Evolutionary conservation across 2,797 vertebrate genomes (phyloP).

Genomic region (Poecilia velifera): DNA sequence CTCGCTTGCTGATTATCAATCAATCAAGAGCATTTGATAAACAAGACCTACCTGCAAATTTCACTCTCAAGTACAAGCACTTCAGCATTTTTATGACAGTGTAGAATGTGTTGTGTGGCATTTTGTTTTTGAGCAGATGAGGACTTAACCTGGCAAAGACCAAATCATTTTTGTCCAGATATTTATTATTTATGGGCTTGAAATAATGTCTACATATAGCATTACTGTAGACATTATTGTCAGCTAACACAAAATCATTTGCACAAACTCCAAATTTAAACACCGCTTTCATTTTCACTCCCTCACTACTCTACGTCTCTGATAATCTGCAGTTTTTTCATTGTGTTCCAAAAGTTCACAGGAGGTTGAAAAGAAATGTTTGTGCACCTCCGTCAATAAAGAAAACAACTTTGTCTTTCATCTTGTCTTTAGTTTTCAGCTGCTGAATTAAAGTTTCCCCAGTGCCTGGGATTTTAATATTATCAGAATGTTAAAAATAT

Average conservation of each 20-base stretch:
- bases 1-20: neutral
- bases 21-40: neutral
- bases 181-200: neutral
- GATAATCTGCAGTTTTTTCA: neutral
- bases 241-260: neutral
- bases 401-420: neutral
- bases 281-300: neutral
- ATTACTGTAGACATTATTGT: neutral
- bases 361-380: neutral
- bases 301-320: neutral
- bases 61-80: neutral
- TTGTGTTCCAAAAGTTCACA: neutral
- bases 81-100: neutral
- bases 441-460: neutral
- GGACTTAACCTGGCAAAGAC: neutral
- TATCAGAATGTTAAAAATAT: constrained; percentile 52
- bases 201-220: neutral
- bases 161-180: neutral
- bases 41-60: neutral
- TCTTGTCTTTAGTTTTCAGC: neutral
- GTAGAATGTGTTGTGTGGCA: neutral
- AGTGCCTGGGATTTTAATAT: constrained; percentile 34
- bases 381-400: neutral
- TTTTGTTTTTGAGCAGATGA: neutral
- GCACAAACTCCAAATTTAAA: neutral